Base-by-base conservation (phyloP, 1,140 invertebrate genomes). In the Marisa cornuarietis region DNA sequence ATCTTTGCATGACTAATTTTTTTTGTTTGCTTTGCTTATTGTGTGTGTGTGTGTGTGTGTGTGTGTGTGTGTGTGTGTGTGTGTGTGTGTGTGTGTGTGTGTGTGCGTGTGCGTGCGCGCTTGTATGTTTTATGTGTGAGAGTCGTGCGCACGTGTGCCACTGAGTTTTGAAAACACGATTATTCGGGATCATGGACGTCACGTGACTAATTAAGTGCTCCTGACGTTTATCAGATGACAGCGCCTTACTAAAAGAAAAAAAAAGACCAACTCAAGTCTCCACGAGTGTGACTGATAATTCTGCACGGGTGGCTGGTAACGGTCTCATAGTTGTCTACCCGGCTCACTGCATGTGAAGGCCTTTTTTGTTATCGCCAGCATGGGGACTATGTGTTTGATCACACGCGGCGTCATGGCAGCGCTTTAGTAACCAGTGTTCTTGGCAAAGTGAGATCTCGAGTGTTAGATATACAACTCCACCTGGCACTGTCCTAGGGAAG, bases 21-120 rank as follows among this genome's bases (percentile, higher is more conserved):
- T 42, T 69, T n/a, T n/a, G 66, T 69, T n/a, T 69, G 66, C n/a
- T n/a, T 69, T 5, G 14, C n/a, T 69, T 5, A 2, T n/a, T 69
- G 66, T n/a, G 66, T 69, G 66, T n/a, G 66, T 69, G 66, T 69
- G 66, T 69, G 66, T 69, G 66, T 69, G 66, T 69, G 66, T 69
- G 66, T 69, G 66, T 69, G 6, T 13, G 66, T 69, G 66, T 69
- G 66, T 69, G 66, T 69, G 6, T 13, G 66, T 69, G 66, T 69
- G 66, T 69, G 66, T 69, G 66, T 69, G 66, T 69, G 66, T n/a
- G 66, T 69, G 66, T n/a, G 66, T 69, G 66, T 69, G 66, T 69
- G 66, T 69, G 66, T 69, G 66, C 11, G 66, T 69, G 66, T 69
- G 66, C 14, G 6, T 13, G 66, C 5, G 66, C 42, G 66, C 42